These are phyloP conservation scores for Drosophila greeni DNA, from an alignment of 2,888 invertebrate genomes.

Conservation along the genomic window DNA sequence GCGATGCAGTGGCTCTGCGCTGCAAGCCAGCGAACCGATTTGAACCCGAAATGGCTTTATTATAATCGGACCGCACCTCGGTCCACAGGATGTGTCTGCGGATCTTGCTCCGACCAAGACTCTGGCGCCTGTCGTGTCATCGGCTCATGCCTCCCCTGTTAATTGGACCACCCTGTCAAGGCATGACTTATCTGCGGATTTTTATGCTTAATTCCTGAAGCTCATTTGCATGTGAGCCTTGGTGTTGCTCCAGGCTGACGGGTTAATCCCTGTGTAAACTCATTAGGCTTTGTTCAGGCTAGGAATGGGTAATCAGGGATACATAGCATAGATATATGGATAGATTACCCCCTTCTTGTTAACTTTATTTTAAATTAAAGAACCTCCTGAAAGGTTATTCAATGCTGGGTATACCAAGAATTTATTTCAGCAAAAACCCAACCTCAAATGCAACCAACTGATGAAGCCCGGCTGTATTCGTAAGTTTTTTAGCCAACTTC, in stretches of 20 bases:
- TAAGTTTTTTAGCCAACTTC: neutral
- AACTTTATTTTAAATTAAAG: neutral
- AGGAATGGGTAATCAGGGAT: neutral
- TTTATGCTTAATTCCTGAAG: conserved; percentile 50
- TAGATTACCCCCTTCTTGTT: neutral
- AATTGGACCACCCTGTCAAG: conserved; percentile 67
- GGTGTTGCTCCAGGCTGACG: conserved; percentile 37
- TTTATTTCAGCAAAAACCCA: neutral
- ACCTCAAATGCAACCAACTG: neutral
- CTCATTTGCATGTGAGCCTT: conserved; percentile 53
- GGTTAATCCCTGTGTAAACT: conserved; percentile 57
- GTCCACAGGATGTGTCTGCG: conserved; percentile 42
- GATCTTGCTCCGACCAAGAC: conserved; percentile 8
- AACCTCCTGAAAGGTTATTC: neutral
- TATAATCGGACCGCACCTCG: conserved; percentile 32
- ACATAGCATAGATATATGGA: neutral
- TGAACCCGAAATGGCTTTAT: conserved; percentile 72
- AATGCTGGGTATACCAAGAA: neutral
- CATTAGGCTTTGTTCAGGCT: conserved; percentile 42
- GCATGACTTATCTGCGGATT: conserved; percentile 49
- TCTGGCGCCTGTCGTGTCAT: conserved; percentile 52
- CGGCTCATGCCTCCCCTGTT: conserved; percentile 47
- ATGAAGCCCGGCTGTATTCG: neutral
- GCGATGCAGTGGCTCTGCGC: conserved; percentile 24
- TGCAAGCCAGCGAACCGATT: conserved; percentile 60